Conservation (phyloP, 2,888 invertebrate genomes). For the Leistus spinibarbis region DNA sequence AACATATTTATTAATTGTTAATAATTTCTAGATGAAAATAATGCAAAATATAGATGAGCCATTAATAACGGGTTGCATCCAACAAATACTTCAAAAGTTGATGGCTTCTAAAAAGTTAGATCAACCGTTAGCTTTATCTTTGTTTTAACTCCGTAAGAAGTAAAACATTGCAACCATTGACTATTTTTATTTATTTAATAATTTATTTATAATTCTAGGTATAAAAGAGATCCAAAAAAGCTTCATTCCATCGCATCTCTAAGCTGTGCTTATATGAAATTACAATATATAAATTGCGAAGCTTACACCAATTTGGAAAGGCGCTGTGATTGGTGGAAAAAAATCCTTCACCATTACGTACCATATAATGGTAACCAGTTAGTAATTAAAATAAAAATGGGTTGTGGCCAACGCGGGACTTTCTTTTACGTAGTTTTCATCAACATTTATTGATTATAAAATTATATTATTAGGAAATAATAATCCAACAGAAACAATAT, state of each 20-base stretch:
- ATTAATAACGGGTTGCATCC: conserved; percentile 45
- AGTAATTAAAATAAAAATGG: background rate
- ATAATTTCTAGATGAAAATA: conserved; percentile 10
- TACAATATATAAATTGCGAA: background rate
- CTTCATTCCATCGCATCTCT: conserved; percentile 44
- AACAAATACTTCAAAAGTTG: conserved; percentile 52
- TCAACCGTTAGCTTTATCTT: conserved; percentile 51
- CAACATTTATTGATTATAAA: too few relatives aligned
- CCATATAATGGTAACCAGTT: conserved; percentile 24
- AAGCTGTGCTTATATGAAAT: conserved; percentile 12
- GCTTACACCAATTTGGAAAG: conserved; percentile 2
- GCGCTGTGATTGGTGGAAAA: conserved; percentile 32
- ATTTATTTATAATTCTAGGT: conserved; percentile 22
- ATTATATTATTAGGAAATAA: too few relatives aligned
- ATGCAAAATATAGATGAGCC: background rate
- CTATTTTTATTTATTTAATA: conserved; percentile 21
- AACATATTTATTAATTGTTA: background rate
- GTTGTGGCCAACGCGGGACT: too few relatives aligned
- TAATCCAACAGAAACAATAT: too few relatives aligned
- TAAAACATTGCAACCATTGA: conserved; percentile 37
- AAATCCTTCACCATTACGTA: conserved; percentile 14
- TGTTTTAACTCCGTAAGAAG: conserved; percentile 49
- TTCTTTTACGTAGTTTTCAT: too few relatives aligned
- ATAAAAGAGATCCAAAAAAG: conserved; percentile 48
- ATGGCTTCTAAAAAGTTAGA: conserved; percentile 53